phyloP scores from a whole-genome alignment of 2,888 invertebrate genomes.

The Eristalis tenax region DNA sequence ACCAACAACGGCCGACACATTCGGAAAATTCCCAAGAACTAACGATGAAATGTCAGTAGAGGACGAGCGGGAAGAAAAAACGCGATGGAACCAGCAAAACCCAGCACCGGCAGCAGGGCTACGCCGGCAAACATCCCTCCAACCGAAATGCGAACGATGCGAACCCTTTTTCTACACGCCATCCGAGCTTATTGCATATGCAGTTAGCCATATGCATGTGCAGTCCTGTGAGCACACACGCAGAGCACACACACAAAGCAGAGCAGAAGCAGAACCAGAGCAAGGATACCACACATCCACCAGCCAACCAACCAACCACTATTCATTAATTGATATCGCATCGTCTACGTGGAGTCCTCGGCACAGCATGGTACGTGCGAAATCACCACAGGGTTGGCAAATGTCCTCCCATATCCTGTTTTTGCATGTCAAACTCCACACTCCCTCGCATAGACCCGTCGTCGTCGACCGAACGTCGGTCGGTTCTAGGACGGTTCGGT shows the following conservation, averaged over 20 bases:
- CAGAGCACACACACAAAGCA: constrained; percentile 22
- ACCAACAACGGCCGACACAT: constrained; percentile 62
- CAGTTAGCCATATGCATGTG: constrained; percentile 69
- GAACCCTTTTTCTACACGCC: constrained; percentile 41
- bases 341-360: constrained; percentile 65
- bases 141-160: constrained; percentile 47
- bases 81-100: constrained; percentile 32
- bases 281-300: constrained; percentile 44
- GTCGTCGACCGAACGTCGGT: no score
- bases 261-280: no score
- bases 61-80: constrained; percentile 28
- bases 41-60: constrained; percentile 69
- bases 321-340: constrained; percentile 80
- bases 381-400: constrained; percentile 68
- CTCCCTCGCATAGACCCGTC: neutral
- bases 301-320: constrained; percentile 69
- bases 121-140: constrained; percentile 56
- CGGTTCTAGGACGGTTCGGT: neutral
- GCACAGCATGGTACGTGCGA: constrained; percentile 65
- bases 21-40: constrained; percentile 71
- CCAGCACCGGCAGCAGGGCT: constrained; percentile 5
- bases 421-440: constrained; percentile 56
- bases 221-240: constrained; percentile 39
- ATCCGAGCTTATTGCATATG: constrained; percentile 55
- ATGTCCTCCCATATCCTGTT: constrained; percentile 66